Percentiles rank a stretch among this genome's conserved stretches.
Conservation (phyloP, 2,888 invertebrate species). For the Stenichneumon culpator region DNA sequence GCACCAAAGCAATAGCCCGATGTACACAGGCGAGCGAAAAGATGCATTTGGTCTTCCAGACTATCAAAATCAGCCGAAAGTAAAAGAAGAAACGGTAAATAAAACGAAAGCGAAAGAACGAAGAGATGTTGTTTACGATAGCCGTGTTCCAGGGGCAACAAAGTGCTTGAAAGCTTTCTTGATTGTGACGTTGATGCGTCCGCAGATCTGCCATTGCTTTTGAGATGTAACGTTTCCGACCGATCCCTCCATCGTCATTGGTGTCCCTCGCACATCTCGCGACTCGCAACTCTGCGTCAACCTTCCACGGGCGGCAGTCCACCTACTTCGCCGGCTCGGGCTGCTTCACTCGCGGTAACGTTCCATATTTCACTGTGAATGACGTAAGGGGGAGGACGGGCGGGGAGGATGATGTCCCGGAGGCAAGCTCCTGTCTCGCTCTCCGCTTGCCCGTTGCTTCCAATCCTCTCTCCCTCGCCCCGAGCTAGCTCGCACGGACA, state of each 20-base stretch:
- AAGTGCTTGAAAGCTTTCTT: slow-evolving; percentile 6
- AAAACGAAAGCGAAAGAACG: background rate
- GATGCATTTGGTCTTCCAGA: background rate
- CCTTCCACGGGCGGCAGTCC: slow-evolving; percentile 52
- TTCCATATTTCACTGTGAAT: slow-evolving; percentile 72
- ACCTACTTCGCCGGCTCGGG: slow-evolving; percentile 62
- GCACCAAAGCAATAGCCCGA: background rate
- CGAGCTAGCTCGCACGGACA: slow-evolving; percentile 66
- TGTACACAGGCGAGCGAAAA: background rate
- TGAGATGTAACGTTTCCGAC: slow-evolving; percentile 13
- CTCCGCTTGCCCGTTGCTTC: slow-evolving; percentile 56
- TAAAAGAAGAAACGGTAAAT: background rate
- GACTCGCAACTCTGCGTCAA: slow-evolving; percentile 34
- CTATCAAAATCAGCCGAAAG: too few relatives aligned
- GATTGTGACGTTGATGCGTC: slow-evolving; percentile 39
- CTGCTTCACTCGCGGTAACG: slow-evolving; percentile 57
- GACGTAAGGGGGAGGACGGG: slow-evolving; percentile 45
- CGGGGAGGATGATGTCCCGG: slow-evolving; percentile 56
- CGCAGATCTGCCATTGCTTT: slow-evolving; percentile 38
- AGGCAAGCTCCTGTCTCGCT: slow-evolving; percentile 52
- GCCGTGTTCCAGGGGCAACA: slow-evolving; percentile 10
- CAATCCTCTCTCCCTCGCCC: slow-evolving; percentile 49
- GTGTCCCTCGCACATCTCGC: slow-evolving; percentile 35
- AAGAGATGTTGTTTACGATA: slow-evolving; percentile 4
- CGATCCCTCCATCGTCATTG: slow-evolving; percentile 15